Percentiles rank a stretch among this genome's conserved stretches.
Conservation (phyloP, 2,797 vertebrate species). For the Phataginus tetradactyla region DNA sequence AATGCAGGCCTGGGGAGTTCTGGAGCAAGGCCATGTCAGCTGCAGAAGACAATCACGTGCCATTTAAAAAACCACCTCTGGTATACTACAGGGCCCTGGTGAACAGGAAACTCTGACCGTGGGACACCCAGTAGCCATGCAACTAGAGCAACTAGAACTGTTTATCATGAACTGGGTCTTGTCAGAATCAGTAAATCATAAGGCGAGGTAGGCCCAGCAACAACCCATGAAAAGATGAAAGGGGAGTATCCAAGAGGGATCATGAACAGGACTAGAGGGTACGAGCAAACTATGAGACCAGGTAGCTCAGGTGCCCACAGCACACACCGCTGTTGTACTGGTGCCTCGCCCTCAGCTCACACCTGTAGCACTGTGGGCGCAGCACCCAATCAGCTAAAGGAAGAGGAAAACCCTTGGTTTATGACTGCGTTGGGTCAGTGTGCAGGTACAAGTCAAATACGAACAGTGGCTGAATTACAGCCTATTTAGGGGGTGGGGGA, state of each 20-base stretch:
- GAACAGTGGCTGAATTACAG: not conserved
- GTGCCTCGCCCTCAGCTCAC: not conserved
- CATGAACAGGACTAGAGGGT: not conserved
- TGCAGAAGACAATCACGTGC: not conserved
- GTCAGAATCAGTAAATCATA: not conserved
- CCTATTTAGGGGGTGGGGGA: not conserved
- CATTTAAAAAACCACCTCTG: not conserved
- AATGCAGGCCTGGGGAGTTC: not conserved
- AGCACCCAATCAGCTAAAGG: not conserved
- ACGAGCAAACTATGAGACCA: not conserved
- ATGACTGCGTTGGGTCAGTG: not conserved
- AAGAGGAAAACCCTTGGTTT: not conserved
- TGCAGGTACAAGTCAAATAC: not conserved
- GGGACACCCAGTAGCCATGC: not conserved
- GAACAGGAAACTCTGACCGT: not conserved
- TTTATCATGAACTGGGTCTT: constrained; percentile 15
- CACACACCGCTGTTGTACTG: not conserved
- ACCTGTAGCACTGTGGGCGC: not conserved
- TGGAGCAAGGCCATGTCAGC: not conserved
- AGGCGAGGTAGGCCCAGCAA: not conserved
- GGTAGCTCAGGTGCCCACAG: not conserved
- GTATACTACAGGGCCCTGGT: not conserved
- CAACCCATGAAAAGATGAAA: not conserved
- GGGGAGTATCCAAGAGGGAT: not conserved
- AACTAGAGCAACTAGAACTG: not conserved